Evolutionary conservation across 1,140 invertebrate species (phyloP).

Genomic region (Eriosoma lanigerum): DNA sequence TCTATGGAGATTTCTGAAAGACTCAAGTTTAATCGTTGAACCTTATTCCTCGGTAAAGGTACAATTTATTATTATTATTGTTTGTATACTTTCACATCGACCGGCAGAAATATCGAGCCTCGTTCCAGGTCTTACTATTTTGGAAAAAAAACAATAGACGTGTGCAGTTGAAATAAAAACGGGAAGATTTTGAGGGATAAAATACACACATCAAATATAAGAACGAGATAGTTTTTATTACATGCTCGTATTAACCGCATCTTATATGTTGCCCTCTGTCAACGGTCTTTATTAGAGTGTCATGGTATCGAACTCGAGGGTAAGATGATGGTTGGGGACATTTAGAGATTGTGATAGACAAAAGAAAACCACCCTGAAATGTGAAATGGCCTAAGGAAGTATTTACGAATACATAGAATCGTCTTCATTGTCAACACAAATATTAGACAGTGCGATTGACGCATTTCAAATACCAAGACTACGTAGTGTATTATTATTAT

Average conservation of each 20-base stretch:
- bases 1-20: too few species aligned
- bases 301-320: background rate
- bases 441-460: background rate
- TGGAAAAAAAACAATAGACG: constrained; percentile 4
- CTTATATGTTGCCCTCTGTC: constrained; percentile 2
- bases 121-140: too few species aligned
- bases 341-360: background rate
- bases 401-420: background rate
- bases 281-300: constrained; percentile 23
- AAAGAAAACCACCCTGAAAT: constrained; percentile 24
- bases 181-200: background rate
- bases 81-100: background rate
- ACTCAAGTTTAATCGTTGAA: too few species aligned
- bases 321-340: background rate
- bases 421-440: background rate
- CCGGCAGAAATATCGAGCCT: background rate
- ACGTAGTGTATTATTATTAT: background rate
- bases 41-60: too few species aligned
- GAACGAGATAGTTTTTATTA: constrained; percentile 19
- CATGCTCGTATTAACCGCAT: constrained; percentile 5
- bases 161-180: background rate
- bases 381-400: constrained; percentile 12
- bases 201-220: background rate
- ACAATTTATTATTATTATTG: background rate
- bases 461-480: background rate